These are phyloP conservation scores for Stichopus chloronotus DNA, from an alignment of 35 echinoderm and acorn worm species.

Conservation along the genomic window DNA sequence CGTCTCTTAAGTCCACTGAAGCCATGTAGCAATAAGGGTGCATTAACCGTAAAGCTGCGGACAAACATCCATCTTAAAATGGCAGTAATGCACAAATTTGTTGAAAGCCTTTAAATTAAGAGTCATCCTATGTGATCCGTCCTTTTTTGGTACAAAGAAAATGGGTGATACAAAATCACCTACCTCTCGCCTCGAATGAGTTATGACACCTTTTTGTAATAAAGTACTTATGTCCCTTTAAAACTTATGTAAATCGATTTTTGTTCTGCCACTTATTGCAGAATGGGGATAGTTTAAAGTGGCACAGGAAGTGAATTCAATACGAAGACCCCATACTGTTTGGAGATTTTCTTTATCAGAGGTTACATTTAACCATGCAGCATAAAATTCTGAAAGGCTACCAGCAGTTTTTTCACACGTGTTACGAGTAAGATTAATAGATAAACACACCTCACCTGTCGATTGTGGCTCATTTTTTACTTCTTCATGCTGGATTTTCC, in stretches of 20 bases:
- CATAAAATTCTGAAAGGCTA: background rate
- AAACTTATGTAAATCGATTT: background rate
- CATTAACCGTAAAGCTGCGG: slow-evolving; percentile 22
- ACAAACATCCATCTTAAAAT: slow-evolving; percentile 45
- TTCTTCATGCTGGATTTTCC: background rate
- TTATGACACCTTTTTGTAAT: slow-evolving; percentile 8
- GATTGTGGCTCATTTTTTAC: background rate
- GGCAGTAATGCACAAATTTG: slow-evolving; percentile 18
- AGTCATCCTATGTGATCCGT: background rate
- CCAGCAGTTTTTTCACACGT: background rate
- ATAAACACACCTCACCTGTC: background rate
- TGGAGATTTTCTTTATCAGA: background rate
- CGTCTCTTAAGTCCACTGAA: slow-evolving; percentile 24
- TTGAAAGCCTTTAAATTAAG: slow-evolving; percentile 4
- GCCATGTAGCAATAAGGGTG: slow-evolving; percentile 28
- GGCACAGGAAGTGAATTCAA: background rate
- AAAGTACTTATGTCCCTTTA: background rate
- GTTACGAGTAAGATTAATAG: background rate
- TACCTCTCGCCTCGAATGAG: background rate
- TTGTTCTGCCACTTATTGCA: background rate
- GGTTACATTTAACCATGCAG: background rate
- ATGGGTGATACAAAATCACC: slow-evolving; percentile 48
- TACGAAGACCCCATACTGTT: background rate
- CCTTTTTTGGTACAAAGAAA: slow-evolving; percentile 45
- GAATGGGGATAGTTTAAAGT: background rate